A percentile compares a stretch with the other conserved stretches of the same genome.
These are phyloP conservation scores for Ceratina australensis DNA, from an alignment of 1,140 invertebrate species.

Conservation along the genomic window DNA sequence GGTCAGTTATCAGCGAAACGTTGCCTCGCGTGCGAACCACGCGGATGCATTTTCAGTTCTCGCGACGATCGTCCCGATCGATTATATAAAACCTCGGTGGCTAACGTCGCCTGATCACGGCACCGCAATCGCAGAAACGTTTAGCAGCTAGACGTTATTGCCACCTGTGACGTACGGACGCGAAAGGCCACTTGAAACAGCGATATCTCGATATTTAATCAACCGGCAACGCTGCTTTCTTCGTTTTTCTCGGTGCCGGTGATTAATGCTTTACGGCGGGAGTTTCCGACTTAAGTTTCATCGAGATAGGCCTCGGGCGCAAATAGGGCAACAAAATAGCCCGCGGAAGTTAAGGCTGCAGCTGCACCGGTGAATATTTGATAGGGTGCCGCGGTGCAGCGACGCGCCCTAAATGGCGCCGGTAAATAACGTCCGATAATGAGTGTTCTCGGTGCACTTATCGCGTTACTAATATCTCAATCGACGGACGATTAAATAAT, in stretches of 20 bases:
- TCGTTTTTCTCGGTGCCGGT: not conserved
- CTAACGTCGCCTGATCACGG: conserved; percentile 24
- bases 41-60: not conserved
- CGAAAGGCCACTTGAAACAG: not conserved
- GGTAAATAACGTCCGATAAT: conserved; percentile 34
- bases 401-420: conserved; percentile 19
- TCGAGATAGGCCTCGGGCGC: not conserved
- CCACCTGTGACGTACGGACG: not conserved
- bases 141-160: conserved; percentile 19
- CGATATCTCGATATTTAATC: not conserved
- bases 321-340: conserved; percentile 11
- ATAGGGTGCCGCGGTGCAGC: conserved; percentile 13
- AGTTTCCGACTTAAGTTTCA: not conserved
- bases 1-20: conserved; percentile 17
- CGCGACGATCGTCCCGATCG: too few species aligned
- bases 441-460: conserved; percentile 33
- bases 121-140: conserved; percentile 24
- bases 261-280: not conserved
- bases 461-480: conserved; percentile 33
- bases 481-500: conserved; percentile 38
- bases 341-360: conserved; percentile 23
- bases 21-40: conserved; percentile 20
- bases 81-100: not conserved
- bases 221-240: too few species aligned
- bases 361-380: conserved; percentile 42